Evolutionary conservation across 1,140 invertebrate genomes (phyloP).

Genomic region (Contarinia nasturtii): DNA sequence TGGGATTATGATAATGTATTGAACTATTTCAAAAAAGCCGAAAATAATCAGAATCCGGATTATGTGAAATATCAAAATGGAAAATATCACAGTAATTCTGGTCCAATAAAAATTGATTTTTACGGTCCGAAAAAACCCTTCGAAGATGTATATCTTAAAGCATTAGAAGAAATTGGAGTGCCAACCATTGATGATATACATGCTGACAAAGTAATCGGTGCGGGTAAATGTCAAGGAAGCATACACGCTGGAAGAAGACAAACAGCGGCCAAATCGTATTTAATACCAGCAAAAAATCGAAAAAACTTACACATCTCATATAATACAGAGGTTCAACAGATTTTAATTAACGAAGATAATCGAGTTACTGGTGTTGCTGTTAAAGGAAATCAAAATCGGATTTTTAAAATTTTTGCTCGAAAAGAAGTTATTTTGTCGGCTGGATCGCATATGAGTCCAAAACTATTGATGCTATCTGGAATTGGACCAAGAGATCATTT

Average conservation of each 20-base stretch:
- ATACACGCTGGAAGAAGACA: constrained; percentile 32
- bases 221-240: constrained; percentile 25
- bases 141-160: constrained; percentile 31
- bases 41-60: constrained; percentile 28
- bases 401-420: constrained; percentile 41
- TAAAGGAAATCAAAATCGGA: constrained; percentile 42
- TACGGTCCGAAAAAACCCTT: constrained; percentile 36
- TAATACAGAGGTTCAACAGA: constrained; percentile 24
- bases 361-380: constrained; percentile 63
- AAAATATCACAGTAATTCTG: constrained; percentile 45
- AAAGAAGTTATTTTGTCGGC: constrained; percentile 70
- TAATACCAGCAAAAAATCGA: constrained; percentile 23
- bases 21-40: constrained; percentile 65
- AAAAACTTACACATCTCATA: constrained; percentile 34
- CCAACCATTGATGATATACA: background rate
- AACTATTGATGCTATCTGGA: constrained; percentile 74
- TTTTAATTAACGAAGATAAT: constrained; percentile 33
- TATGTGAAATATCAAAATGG: constrained; percentile 27
- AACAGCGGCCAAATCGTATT: constrained; percentile 20
- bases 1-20: constrained; percentile 68
- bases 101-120: constrained; percentile 15
- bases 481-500: constrained; percentile 61
- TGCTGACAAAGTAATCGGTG: constrained; percentile 22
- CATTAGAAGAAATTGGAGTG: background rate
- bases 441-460: constrained; percentile 69